phyloP scores from a whole-genome alignment of 2,113 vertebrate genomes.

The Ptilorrhoa leucosticta region DNA sequence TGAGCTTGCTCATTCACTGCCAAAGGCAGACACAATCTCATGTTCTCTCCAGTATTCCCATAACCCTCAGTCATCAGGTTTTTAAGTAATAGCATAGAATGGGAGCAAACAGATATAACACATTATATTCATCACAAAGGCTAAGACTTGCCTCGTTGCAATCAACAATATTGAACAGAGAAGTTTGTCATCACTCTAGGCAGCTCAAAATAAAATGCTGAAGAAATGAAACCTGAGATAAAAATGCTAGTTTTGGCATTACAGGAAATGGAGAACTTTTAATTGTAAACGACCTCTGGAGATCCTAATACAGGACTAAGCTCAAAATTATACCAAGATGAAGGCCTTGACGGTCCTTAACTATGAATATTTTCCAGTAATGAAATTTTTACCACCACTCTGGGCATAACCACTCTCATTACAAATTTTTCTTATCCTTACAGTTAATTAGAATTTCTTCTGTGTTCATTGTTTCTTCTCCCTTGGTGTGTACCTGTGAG shows the following conservation, averaged over 20 bases:
- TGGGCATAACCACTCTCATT: background rate
- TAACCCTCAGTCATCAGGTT: background rate
- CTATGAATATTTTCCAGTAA: background rate
- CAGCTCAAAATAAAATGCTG: background rate
- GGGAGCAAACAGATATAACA: background rate
- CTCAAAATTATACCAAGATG: background rate
- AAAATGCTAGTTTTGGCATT: background rate
- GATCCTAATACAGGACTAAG: background rate
- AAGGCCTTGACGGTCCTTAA: background rate
- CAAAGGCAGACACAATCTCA: background rate
- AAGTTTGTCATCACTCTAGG: background rate
- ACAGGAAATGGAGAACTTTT: background rate
- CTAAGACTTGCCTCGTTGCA: background rate
- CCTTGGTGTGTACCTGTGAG: background rate
- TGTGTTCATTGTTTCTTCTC: accelerated
- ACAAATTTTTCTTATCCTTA: background rate
- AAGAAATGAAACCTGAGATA: background rate
- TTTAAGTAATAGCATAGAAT: background rate
- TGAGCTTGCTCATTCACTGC: background rate
- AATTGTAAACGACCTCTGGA: background rate
- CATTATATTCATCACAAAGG: background rate
- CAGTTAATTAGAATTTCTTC: background rate
- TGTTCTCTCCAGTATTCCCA: background rate
- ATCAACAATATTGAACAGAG: background rate
- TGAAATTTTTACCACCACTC: background rate